Base-by-base conservation (phyloP, 1,140 invertebrate genomes). In the Drosophila pandora region DNA sequence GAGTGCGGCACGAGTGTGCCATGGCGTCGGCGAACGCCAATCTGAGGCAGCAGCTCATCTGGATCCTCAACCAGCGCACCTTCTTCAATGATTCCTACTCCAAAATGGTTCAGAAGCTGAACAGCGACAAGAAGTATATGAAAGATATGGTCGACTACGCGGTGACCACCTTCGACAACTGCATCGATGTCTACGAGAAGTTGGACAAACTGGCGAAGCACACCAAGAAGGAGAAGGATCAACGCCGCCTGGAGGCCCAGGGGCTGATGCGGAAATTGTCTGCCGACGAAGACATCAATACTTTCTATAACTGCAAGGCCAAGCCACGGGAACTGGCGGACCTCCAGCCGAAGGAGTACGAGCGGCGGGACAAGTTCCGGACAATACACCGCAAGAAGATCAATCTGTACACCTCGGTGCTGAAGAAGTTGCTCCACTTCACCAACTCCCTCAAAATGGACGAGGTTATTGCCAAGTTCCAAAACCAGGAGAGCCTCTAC, bases 91-190 rank as follows among this genome's bases (percentile, higher is more conserved):
- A 73, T n/a, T 71, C 72, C 0, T 88, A 79, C 55, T 64, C 62
- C 0, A 75, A 79, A 30, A 81, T 81, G 70, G 77, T 88, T 4
- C 74, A 76, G 45, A 75, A 81, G 13, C 60, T 88, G 10, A 88
- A 81, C 23, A 80, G 69, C 48, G 80, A 84, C 52, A 88, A 88
- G 30, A 88, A 88, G 61, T 88, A 82, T 43, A 61, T 88, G 7
- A 59, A 73, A 8, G 83, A 84, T 39, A 45, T 88, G 7, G 74
- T 88, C 21, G 80, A 88, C 32, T 78, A 80, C 32, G 74, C 80
- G 5, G 53, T 75, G 13, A 67, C 69, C 34, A 79, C 80, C 2
- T 84, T 88, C 48, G 79, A 82, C 41, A 62, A 64, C 47, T 75
- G 78, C 56, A 76, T 76, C 12, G 78, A 82, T 50, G 64, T 76